These are phyloP conservation scores for Chrysomallon squamiferum DNA, from an alignment of 1,140 invertebrate genomes.

Conservation along the genomic window DNA sequence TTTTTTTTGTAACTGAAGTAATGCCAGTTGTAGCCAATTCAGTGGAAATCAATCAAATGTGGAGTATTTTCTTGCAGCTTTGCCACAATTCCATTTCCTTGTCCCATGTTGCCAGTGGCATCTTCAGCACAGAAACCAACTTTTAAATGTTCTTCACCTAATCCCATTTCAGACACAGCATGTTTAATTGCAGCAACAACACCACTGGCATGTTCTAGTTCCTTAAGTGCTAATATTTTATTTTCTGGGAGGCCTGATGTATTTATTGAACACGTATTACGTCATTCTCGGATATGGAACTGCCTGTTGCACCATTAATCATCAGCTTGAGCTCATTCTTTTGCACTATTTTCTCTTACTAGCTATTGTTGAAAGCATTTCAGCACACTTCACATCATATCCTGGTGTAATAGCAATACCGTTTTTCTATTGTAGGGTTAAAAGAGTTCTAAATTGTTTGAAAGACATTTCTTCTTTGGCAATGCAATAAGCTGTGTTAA, in stretches of 20 bases:
- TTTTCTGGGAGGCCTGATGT: neutral
- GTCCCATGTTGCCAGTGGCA: slow-evolving; percentile 16
- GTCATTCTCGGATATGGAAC: slow-evolving; percentile 6
- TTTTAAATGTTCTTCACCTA: slow-evolving; percentile 3
- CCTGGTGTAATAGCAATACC: too few relatives aligned
- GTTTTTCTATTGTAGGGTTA: too few relatives aligned
- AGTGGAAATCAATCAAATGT: slow-evolving; percentile 17
- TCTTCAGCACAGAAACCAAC: slow-evolving; percentile 24
- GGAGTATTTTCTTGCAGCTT: slow-evolving; percentile 13
- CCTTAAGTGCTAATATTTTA: neutral
- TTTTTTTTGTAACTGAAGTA: neutral
- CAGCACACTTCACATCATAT: slow-evolving; percentile 6
- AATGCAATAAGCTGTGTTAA: too few relatives aligned
- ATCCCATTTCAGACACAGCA: neutral
- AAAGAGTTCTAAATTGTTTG: too few relatives aligned
- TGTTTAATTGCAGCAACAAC: neutral
- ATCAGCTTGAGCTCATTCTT: neutral
- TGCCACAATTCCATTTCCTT: slow-evolving; percentile 20
- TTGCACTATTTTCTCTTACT: slow-evolving; percentile 2
- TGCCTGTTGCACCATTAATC: slow-evolving; percentile 4
- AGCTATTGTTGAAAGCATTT: slow-evolving; percentile 2
- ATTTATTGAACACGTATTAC: neutral
- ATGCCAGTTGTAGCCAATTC: slow-evolving; percentile 15
- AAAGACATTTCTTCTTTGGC: too few relatives aligned
- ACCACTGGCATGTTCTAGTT: neutral